Evolutionary conservation across 2,797 vertebrate species (phyloP), one percentile per base, ranked within the genome.

Genomic region (Eleutherodactylus coqui): DNA sequence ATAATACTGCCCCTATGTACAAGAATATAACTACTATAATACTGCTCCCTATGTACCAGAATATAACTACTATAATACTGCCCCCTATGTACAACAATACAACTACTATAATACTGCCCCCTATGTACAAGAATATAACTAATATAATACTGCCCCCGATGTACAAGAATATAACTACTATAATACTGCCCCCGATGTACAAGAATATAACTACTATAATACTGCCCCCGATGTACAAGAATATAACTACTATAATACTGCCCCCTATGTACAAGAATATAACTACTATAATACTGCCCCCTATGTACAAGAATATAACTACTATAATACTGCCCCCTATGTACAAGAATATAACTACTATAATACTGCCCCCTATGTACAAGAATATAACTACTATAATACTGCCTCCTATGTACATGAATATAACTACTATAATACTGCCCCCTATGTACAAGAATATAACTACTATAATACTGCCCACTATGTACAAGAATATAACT

Each of bases 201-300:
- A 67, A 36, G 62, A 67, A 70, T 70, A 70, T 70, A 70, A 41
- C 67, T 70, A 70, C 67, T 70, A 70, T 67, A 67, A 67, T 67
- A 67, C 62, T 67, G 32, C 62, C 4, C 62, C 62, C 13, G n/a
- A 67, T 36, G 14, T 70, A 70, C 36, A 70, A n/a, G 34, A 41
- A 38, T 70, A 70, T 70, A 70, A 70, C 67, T 70, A 38, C 67
- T 70, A 70, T 70, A 70, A 70, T 70, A 70, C 67, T 38, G 34
- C 67, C 24, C 7, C 62, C 62, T 67, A 67, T 36, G 14, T 70
- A 70, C 67, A 70, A n/a, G 34, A 70, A 38, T 70, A 70, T 70
- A 70, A 70, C 67, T 70, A 38, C 36, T 70, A 70, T 70, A 70
- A 70, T 70, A 70, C 67, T 38, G 36, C 67, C 4, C n/a, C 36